Percentiles rank a stretch among this genome's conserved stretches.
These are phyloP conservation scores for Metopia argyrocephala DNA, from an alignment of 2,888 invertebrate genomes.

Conservation along the genomic window DNA sequence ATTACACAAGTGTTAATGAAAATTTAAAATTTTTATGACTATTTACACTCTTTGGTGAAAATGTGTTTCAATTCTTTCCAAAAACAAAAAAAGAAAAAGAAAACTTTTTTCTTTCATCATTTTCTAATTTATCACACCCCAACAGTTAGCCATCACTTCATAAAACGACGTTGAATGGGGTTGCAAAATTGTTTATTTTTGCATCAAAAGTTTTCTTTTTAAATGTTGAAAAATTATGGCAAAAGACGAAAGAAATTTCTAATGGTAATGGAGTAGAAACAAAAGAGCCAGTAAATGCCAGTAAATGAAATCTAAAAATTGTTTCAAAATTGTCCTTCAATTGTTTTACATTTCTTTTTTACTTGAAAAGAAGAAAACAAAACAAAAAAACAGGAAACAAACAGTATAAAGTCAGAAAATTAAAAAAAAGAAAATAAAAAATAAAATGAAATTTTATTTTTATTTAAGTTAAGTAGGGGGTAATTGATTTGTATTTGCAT, in stretches of 20 bases:
- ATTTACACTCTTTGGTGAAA: constrained; percentile 10
- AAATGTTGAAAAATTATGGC: neutral
- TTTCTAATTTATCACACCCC: constrained; percentile 42
- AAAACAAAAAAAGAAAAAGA: too few species aligned
- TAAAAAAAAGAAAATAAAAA: neutral
- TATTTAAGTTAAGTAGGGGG: neutral
- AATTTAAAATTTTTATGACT: constrained; percentile 30
- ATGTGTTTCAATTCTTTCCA: neutral
- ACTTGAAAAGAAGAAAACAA: neutral
- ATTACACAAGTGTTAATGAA: constrained; percentile 23
- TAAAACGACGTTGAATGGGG: constrained; percentile 40
- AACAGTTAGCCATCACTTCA: constrained; percentile 23
- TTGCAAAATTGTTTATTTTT: constrained; percentile 23
- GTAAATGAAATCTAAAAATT: constrained; percentile 49
- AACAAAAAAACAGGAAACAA: neutral
- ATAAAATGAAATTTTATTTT: neutral
- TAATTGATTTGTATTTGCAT: neutral
- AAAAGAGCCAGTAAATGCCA: neutral
- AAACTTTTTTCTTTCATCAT: neutral
- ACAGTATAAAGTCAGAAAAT: neutral
- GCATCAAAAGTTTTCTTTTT: constrained; percentile 33
- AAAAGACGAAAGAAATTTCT: neutral
- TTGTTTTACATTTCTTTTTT: neutral
- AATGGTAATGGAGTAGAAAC: neutral
- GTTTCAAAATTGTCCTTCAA: constrained; percentile 11